Evolutionary conservation across 2,888 invertebrate genomes (phyloP).

Genomic region (Liodrosophila aerea): DNA sequence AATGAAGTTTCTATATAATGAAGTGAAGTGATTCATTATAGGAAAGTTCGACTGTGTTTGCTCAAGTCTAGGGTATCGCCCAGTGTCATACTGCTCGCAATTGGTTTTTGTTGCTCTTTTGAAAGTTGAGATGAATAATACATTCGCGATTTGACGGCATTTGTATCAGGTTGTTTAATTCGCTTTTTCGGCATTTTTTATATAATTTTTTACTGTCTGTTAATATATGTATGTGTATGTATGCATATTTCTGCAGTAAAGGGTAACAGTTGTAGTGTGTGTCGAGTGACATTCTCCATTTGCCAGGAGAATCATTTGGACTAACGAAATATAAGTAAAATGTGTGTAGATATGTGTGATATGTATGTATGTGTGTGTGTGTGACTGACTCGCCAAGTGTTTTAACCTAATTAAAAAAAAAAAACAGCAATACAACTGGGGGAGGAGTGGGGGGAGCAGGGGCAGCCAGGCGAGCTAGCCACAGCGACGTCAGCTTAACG

Average conservation of each 20-base stretch:
- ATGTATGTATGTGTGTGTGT: not conserved
- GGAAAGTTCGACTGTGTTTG: too few species aligned
- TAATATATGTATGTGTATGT: not conserved
- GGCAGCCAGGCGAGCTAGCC: not conserved
- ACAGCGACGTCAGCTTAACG: conserved; percentile 23
- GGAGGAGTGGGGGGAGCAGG: not conserved
- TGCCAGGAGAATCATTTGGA: too few species aligned
- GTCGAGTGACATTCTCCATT: too few species aligned
- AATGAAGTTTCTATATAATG: too few species aligned
- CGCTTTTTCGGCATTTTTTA: conserved; percentile 13
- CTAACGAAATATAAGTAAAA: too few species aligned
- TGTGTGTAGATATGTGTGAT: too few species aligned
- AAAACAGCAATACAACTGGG: not conserved
- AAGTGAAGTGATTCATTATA: too few species aligned
- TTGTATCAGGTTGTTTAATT: conserved; percentile 28
- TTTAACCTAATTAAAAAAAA: conserved; percentile 48
- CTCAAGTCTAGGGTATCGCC: conserved; percentile 7
- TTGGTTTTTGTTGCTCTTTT: conserved; percentile 4
- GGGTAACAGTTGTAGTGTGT: conserved; percentile 3
- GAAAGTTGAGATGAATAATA: conserved; percentile 34
- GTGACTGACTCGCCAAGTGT: conserved; percentile 2
- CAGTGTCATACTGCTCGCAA: not conserved
- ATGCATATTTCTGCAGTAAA: not conserved
- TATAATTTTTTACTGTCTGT: not conserved
- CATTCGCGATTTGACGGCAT: conserved; percentile 14